These are phyloP conservation scores for Phasianus colchicus DNA, from an alignment of 2,113 vertebrate genomes.

Conservation along the genomic window DNA sequence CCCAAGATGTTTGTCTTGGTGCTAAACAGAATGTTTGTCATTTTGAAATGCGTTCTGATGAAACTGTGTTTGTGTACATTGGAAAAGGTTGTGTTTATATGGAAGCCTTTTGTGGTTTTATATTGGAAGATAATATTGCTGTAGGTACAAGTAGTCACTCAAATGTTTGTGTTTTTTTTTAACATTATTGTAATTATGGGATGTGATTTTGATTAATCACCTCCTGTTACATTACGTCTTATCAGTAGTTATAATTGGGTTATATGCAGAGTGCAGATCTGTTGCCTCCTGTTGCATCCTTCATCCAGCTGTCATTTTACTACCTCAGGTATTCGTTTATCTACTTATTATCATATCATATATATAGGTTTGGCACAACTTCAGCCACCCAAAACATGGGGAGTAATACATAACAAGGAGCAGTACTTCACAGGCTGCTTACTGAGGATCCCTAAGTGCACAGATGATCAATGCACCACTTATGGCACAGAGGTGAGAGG, in stretches of 20 bases:
- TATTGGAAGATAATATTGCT: neutral
- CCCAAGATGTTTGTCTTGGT: neutral
- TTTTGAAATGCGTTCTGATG: neutral
- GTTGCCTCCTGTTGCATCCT: neutral
- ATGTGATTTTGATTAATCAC: neutral
- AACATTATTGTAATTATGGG: neutral
- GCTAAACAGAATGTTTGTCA: neutral
- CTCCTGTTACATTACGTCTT: neutral
- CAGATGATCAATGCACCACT: neutral
- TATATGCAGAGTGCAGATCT: neutral
- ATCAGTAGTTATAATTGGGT: neutral
- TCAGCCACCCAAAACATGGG: neutral
- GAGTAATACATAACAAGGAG: too few relatives aligned
- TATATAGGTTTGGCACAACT: neutral
- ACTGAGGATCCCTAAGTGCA: neutral
- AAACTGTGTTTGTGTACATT: neutral
- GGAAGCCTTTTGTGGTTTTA: neutral
- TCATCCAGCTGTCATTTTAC: neutral
- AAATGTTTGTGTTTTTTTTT: neutral
- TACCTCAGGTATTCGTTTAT: neutral
- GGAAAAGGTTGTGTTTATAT: neutral
- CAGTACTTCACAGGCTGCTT: neutral
- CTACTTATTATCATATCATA: neutral
- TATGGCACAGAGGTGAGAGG: neutral
- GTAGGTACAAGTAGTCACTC: neutral